A percentile compares a stretch with the other conserved stretches of the same genome.
phyloP scores from a whole-genome alignment of 30 jellyfish, hydroid and myxozoan species.

The Cassiopea andromeda region DNA sequence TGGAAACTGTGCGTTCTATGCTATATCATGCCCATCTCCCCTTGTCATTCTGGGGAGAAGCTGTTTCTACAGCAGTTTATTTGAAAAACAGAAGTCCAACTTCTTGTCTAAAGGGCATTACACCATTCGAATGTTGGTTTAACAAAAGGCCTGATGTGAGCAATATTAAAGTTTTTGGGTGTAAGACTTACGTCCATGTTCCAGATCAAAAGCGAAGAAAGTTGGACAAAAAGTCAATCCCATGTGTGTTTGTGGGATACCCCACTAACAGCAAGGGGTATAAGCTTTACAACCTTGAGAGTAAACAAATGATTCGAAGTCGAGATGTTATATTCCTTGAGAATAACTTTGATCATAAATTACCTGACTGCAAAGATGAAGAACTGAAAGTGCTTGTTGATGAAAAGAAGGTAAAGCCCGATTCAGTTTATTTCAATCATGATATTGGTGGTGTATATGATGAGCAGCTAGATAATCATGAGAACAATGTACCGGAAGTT shows the following conservation, averaged over 20 bases:
- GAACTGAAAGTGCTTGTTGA: too few species aligned
- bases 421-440: too few species aligned
- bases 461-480: too few species aligned
- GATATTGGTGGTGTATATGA: too few species aligned
- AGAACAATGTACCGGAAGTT: too few species aligned
- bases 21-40: not conserved
- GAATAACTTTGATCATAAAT: not conserved
- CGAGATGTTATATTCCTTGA: conserved; percentile 3
- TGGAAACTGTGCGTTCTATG: not conserved
- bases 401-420: too few species aligned
- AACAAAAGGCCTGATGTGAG: not conserved
- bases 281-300: not conserved
- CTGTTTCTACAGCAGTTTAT: not conserved
- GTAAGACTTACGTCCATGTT: not conserved
- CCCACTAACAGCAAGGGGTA: not conserved
- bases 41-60: not conserved
- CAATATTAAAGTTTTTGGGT: not conserved
- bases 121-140: not conserved
- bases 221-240: not conserved
- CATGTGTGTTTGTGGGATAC: not conserved
- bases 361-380: too few species aligned
- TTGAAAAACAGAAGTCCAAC: not conserved
- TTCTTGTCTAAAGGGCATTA: not conserved
- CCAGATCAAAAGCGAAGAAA: not conserved
- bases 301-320: not conserved